Percentiles rank a stretch among this genome's conserved stretches.
Conservation (phyloP, 2,113 vertebrate genomes). For the Cavia aperea region DNA sequence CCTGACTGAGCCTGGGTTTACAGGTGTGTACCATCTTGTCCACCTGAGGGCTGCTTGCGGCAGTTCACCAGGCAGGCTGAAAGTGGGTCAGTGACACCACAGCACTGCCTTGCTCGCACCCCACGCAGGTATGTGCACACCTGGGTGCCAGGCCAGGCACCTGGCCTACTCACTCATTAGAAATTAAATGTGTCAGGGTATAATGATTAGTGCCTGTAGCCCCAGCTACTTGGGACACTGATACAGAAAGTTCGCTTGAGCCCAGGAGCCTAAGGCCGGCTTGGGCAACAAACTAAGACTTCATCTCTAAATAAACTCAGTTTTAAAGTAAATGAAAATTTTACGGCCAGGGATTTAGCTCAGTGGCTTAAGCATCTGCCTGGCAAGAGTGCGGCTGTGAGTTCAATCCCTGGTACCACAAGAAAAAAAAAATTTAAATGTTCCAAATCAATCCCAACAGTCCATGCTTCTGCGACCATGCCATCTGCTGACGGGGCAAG, state of each 20-base stretch:
- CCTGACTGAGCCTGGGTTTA: neutral
- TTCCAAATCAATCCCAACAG: neutral
- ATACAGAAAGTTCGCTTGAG: neutral
- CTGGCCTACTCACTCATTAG: neutral
- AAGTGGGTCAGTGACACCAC: neutral
- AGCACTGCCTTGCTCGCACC: rapidly evolving
- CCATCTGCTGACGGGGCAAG: neutral
- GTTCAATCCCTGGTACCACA: no score
- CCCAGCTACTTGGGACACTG: neutral
- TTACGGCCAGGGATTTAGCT: no score
- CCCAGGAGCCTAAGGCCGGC: neutral
- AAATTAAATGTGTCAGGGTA: neutral
- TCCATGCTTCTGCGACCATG: neutral
- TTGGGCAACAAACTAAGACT: neutral
- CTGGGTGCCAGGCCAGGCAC: neutral
- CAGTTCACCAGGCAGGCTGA: neutral
- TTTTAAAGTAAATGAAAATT: neutral
- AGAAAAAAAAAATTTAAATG: neutral
- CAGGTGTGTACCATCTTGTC: neutral
- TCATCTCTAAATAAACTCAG: neutral
- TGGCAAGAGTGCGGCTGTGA: no score
- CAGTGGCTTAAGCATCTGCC: no score
- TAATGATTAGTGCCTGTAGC: neutral
- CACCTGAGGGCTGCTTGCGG: neutral
- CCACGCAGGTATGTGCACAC: rapidly evolving